Evolutionary conservation across 2,113 vertebrate species (phyloP).

Genomic region (Lipophrys pholis): DNA sequence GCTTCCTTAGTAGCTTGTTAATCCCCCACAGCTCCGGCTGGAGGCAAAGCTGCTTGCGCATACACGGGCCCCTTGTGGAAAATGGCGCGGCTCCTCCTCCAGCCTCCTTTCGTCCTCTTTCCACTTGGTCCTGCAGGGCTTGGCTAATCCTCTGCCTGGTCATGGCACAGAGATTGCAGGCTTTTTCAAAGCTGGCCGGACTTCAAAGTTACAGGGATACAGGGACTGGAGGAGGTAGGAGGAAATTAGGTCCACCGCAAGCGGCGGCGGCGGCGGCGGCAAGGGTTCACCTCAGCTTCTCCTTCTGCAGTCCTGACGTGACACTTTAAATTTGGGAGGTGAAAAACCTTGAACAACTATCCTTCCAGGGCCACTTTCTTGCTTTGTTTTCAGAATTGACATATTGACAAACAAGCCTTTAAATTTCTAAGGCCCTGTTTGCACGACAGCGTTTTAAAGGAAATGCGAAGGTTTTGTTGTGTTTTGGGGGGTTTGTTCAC

Average conservation of each 20-base stretch:
- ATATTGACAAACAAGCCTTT: too few relatives aligned
- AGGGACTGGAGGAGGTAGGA: conserved; percentile 59
- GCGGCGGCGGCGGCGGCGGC: conserved; percentile 17
- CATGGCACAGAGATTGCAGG: conserved; percentile 72
- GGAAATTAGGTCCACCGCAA: conserved; percentile 60
- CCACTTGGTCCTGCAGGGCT: conserved; percentile 64
- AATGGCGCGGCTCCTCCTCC: conserved; percentile 51
- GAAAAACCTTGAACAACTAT: not conserved
- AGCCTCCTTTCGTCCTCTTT: conserved; percentile 58
- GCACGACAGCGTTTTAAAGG: too few relatives aligned
- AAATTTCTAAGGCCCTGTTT: too few relatives aligned
- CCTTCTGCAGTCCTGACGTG: conserved; percentile 34
- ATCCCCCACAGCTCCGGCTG: conserved; percentile 68
- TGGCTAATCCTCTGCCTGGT: conserved; percentile 77
- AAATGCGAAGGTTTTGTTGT: too few relatives aligned
- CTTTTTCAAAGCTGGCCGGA: conserved; percentile 74
- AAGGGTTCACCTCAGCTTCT: conserved; percentile 48
- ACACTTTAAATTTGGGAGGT: not conserved
- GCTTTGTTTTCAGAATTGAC: too few relatives aligned
- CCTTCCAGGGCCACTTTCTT: too few relatives aligned
- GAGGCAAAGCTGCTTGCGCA: conserved; percentile 51
- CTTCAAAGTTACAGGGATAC: conserved; percentile 79
- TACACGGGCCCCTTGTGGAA: conserved; percentile 57
- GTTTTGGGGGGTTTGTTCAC: too few relatives aligned
- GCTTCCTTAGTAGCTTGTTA: conserved; percentile 74